Base-by-base conservation (phyloP, 2,113 vertebrate genomes). In the Gracilinanus agilis region DNA sequence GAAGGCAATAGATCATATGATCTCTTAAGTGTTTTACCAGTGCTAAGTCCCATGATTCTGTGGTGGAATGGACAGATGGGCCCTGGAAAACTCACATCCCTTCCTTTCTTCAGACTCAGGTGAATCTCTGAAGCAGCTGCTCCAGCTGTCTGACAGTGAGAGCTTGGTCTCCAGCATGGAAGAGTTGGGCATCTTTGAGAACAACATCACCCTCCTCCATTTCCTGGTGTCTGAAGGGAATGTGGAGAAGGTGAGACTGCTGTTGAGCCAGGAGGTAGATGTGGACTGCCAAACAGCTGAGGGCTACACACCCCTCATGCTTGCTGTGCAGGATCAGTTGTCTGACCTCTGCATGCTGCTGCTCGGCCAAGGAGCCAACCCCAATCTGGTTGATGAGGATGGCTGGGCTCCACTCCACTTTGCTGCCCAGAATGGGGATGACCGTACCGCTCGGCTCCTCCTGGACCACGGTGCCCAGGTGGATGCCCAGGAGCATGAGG, bases 391-490 rank as follows among this genome's bases (percentile, higher is more conserved):
- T 0, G 99, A 99, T 3, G 98, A 98, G 6, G 99, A 99, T 1
- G 95, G 95, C 4, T 99, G 99, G 99, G 98, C 98, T 0, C 97
- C 98, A 0, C 98, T 99, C 25, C 99, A 99, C 97, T 99, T 99
- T 0, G 98, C 99, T 0, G 98, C 99, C 75, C 99, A 99, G 98
- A 99, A 97, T 0, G 99, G 99, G 0, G 99, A 99, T 0, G 98
- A 99, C 98, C 93, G 97, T 6, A 96, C 97, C 0, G 97, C 96
- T 0, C 97, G 98, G 10, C 96, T 99, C 29, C 98, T 99, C 54
- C 97, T 99, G 98, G 99, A 99, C 90, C 98, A 98, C 44, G 98
- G 98, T 61, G 99, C 98, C 0, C n/a, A 0, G 0, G 96, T 96
- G 0, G 94, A 99, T 40, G 97, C 98, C 54, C 98, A 89, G 58